Evolutionary conservation across 1,140 invertebrate species (phyloP).

Genomic region (Chironomus tepperi): DNA sequence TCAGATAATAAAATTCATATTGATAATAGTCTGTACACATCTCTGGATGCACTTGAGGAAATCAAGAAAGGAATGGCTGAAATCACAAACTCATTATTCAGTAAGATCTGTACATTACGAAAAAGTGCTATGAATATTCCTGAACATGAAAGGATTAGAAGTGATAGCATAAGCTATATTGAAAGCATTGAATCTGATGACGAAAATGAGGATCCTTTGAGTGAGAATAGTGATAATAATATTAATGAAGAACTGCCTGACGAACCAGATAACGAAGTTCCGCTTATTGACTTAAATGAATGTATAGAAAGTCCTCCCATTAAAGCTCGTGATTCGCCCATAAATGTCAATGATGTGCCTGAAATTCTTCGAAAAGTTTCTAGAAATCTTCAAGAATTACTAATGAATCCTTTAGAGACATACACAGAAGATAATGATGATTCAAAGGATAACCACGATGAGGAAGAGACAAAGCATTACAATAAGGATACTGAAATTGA

Average conservation of each 20-base stretch:
- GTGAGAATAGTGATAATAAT: neutral
- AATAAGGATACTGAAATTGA: neutral
- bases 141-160: neutral
- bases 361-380: too few species aligned
- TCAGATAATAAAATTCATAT: neutral
- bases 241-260: neutral
- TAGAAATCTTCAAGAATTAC: too few species aligned
- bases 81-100: slow-evolving; percentile 1
- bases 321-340: too few species aligned
- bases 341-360: too few species aligned
- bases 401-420: too few species aligned
- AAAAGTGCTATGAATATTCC: slow-evolving; percentile 10
- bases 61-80: slow-evolving; percentile 18
- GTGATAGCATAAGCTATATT: neutral
- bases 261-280: neutral
- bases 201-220: slow-evolving; percentile 20
- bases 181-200: slow-evolving; percentile 23
- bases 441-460: neutral
- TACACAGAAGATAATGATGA: too few species aligned
- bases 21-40: neutral
- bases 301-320: too few species aligned
- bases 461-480: neutral
- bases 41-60: neutral
- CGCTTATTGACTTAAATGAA: too few species aligned
- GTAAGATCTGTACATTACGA: neutral